Conservation (phyloP, 2,113 vertebrate species). For the Otus sunia region DNA sequence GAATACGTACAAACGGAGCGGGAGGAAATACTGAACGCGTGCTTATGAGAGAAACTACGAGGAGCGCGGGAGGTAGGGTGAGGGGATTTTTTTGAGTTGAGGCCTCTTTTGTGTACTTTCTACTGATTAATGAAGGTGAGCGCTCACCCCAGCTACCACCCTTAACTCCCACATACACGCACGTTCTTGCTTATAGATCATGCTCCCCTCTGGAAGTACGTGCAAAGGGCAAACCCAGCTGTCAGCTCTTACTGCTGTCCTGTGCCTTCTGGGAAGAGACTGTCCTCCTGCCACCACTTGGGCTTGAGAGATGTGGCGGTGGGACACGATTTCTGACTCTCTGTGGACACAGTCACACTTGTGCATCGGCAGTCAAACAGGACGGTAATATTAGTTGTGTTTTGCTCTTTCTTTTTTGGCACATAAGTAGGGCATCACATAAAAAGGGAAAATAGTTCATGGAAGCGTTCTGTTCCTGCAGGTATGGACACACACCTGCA, state of each 20-base stretch:
- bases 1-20: neutral
- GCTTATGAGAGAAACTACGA: neutral
- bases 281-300: rapidly evolving
- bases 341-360: rapidly evolving
- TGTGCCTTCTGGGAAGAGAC: neutral
- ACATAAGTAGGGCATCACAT: neutral
- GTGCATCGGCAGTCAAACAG: neutral
- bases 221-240: rapidly evolving
- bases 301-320: neutral
- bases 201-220: neutral
- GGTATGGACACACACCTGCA: neutral
- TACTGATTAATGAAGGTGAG: neutral
- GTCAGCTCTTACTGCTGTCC: rapidly evolving
- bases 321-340: neutral
- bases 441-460: neutral
- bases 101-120: neutral
- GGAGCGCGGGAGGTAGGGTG: rapidly evolving
- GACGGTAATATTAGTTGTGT: neutral
- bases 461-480: neutral
- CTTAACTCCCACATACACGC: rapidly evolving
- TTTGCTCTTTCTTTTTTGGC: neutral
- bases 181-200: neutral
- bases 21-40: neutral
- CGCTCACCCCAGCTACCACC: neutral
- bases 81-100: neutral